Percentiles rank a stretch among this genome's conserved stretches.
Conservation (phyloP, 2,888 invertebrate species). For the Cataglyphis albicans region DNA sequence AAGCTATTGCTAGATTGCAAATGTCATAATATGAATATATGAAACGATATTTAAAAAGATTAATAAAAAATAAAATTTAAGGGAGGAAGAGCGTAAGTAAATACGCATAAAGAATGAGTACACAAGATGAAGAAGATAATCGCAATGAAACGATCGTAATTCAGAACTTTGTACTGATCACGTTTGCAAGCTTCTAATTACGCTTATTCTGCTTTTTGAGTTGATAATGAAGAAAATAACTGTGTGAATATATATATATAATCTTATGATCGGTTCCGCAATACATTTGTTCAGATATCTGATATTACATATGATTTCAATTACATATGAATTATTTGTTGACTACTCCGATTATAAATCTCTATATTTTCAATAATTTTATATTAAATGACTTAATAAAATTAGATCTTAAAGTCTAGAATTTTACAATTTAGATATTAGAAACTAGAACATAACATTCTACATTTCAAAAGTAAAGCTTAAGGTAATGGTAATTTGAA, state of each 20-base stretch:
- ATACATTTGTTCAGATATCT: background rate
- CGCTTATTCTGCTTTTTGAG: conserved; percentile 28
- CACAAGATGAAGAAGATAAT: background rate
- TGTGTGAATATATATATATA: background rate
- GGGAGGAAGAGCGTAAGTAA: background rate
- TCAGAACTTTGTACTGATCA: conserved; percentile 21
- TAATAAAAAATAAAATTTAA: background rate
- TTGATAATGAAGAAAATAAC: conserved; percentile 38
- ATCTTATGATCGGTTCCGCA: background rate
- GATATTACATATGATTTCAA: background rate
- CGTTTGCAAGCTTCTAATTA: conserved; percentile 36
- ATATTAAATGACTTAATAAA: background rate
- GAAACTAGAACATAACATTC: too few species aligned
- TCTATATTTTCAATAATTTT: background rate
- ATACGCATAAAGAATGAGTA: background rate
- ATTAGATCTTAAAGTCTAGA: background rate
- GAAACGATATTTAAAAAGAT: background rate
- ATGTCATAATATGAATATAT: background rate
- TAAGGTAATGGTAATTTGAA: background rate
- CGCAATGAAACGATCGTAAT: background rate
- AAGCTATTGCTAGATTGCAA: background rate
- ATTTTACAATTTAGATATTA: background rate
- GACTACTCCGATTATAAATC: background rate
- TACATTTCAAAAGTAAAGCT: too few species aligned
- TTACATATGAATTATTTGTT: background rate